Evolutionary conservation across 2,113 vertebrate species (phyloP).

Genomic region (Murina feae): DNA sequence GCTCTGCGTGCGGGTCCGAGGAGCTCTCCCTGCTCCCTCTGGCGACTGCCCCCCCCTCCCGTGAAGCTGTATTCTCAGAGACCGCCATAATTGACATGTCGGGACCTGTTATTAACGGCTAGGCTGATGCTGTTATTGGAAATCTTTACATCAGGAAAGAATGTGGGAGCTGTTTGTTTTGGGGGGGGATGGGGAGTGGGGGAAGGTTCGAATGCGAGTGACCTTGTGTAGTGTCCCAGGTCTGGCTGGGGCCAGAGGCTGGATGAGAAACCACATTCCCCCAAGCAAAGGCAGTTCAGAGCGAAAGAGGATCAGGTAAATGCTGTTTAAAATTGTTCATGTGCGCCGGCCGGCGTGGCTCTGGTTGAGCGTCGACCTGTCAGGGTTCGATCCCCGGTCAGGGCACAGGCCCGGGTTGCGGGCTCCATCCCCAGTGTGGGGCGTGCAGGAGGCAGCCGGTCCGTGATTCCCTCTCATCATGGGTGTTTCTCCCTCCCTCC

Average conservation of each 20-base stretch:
- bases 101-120: slow-evolving; percentile 71
- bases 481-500: no score
- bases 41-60: slow-evolving; percentile 66
- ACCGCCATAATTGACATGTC: slow-evolving; percentile 66
- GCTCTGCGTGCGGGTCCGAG: not conserved
- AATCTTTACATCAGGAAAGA: slow-evolving; percentile 75
- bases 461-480: no score
- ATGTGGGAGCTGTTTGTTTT: slow-evolving; percentile 28
- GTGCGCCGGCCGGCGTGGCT: not conserved
- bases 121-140: slow-evolving; percentile 66
- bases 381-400: no score
- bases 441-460: no score
- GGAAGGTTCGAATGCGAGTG: slow-evolving; percentile 7
- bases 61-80: slow-evolving; percentile 68
- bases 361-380: no score
- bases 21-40: not conserved
- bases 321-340: not conserved
- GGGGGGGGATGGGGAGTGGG: fast-evolving
- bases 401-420: no score
- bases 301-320: not conserved
- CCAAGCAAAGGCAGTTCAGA: not conserved
- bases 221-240: not conserved
- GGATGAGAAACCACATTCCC: not conserved
- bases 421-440: no score
- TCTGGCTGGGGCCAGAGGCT: not conserved